Evolutionary conservation across 2,797 vertebrate species (phyloP), one percentile per base, ranked within the genome.

Genomic region (Gobio occitaniae): DNA sequence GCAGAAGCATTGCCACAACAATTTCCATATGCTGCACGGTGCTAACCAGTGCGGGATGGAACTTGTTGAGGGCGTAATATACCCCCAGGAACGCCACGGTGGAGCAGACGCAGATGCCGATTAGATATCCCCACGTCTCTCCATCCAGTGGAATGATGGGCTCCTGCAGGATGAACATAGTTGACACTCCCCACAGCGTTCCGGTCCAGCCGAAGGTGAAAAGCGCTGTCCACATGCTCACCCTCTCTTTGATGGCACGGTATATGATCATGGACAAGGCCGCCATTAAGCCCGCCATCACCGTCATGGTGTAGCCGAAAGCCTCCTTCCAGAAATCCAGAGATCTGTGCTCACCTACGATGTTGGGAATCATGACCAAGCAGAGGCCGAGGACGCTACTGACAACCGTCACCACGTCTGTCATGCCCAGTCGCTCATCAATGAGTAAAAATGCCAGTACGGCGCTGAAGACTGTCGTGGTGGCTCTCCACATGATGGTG

Each of bases 201-300:
- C 98, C 97, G 0, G 97, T 99, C 98, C 98, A 99, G 48, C 98
- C 98, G 10, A 99, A 98, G 8, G 97, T 98, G 92, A 99, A 99
- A 32, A 99, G 94, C 1, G 97, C 98, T 0, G 97, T 97, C 94
- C 97, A 98, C 90, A 99, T 96, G 90, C 97, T 98, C 84, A 99
- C 94, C 89, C 95, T 96, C 86, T 98, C 98, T 90, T 97, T 98
- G 89, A 99, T 96, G 56, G 97, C 98, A 21, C 98, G 96, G 80
- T 99, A 99, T 54, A 98, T 94, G 38, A 99, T 98, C 95, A 99
- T 96, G 0, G 98, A 97, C 84, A 99, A 95, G 50, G 98, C 98
- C 78, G 97, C 97, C 91, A 97, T 98, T 91, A 99, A 90, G 54
- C 98, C 98, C 0, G 98, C 98, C 86, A 98, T 96, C 2, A 97